Conservation (phyloP, 2,888 invertebrate species). For the Galerucella nymphaeae region DNA sequence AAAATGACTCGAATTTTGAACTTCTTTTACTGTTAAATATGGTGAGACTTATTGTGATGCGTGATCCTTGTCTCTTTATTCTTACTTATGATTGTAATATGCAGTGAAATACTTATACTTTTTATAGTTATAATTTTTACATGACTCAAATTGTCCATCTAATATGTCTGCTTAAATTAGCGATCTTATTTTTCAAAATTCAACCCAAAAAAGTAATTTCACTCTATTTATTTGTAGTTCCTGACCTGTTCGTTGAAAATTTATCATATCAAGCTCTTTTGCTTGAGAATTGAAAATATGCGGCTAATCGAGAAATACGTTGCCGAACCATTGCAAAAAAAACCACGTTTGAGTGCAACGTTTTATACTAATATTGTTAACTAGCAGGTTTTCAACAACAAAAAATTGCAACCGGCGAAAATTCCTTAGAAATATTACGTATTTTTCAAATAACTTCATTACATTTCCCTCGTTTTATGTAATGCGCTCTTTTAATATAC, state of each 20-base stretch:
- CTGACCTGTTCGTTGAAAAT: conserved; percentile 1
- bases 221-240: not conserved
- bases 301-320: conserved; percentile 26
- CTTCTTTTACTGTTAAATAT: not conserved
- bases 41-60: too few relatives aligned
- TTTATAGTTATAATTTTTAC: not conserved
- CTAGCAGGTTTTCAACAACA: not conserved
- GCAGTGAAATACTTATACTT: not conserved
- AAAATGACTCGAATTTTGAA: not conserved
- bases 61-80: too few relatives aligned
- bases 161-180: too few relatives aligned
- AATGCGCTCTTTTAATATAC: not conserved
- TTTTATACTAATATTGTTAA: conserved; percentile 33
- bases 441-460: conserved; percentile 31
- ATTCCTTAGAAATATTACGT: conserved; percentile 24
- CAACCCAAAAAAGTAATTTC: too few relatives aligned
- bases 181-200: too few relatives aligned
- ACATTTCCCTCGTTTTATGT: conserved; percentile 8
- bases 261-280: conserved; percentile 22
- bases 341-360: conserved; percentile 18
- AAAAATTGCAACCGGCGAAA: conserved; percentile 18
- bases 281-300: conserved; percentile 21
- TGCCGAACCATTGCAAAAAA: conserved; percentile 21
- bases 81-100: too few relatives aligned
- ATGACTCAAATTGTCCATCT: too few relatives aligned